phyloP scores from a whole-genome alignment of 2,888 invertebrate genomes.

The Diadromus collaris region DNA sequence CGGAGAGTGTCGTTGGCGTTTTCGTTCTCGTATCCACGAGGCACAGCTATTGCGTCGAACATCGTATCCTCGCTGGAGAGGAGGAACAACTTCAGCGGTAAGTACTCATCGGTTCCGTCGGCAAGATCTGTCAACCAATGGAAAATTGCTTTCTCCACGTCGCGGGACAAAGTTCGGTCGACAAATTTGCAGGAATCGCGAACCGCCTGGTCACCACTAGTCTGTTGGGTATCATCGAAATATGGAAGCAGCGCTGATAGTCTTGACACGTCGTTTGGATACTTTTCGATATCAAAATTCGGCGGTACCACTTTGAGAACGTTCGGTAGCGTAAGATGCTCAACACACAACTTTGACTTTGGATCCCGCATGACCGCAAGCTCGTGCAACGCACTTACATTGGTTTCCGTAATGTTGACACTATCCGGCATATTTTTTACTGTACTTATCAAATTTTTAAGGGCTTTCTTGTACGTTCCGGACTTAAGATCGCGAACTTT shows the following conservation, averaged over 20 bases:
- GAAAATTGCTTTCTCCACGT: neutral
- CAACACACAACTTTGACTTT: neutral
- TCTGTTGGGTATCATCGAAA: neutral
- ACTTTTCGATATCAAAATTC: neutral
- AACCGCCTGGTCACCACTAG: neutral
- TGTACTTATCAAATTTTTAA: neutral
- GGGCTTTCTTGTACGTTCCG: neutral
- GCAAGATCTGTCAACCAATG: neutral
- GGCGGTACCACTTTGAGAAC: neutral
- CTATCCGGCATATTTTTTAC: slow-evolving; percentile 1
- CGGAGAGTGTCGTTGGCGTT: neutral
- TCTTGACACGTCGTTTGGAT: neutral
- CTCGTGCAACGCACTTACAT: neutral
- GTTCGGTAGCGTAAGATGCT: neutral
- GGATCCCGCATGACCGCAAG: neutral
- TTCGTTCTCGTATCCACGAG: neutral
- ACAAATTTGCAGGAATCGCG: slow-evolving; percentile 3
- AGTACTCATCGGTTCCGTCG: neutral
- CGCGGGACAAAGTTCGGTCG: neutral
- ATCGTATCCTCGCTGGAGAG: slow-evolving; percentile 1
- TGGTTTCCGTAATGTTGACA: neutral
- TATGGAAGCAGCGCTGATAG: neutral
- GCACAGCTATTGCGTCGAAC: neutral
- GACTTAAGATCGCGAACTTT: slow-evolving; percentile 33
- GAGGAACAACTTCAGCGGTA: neutral